Base-by-base conservation (phyloP, 1,140 invertebrate species). In the Neomicropteryx cornuta region DNA sequence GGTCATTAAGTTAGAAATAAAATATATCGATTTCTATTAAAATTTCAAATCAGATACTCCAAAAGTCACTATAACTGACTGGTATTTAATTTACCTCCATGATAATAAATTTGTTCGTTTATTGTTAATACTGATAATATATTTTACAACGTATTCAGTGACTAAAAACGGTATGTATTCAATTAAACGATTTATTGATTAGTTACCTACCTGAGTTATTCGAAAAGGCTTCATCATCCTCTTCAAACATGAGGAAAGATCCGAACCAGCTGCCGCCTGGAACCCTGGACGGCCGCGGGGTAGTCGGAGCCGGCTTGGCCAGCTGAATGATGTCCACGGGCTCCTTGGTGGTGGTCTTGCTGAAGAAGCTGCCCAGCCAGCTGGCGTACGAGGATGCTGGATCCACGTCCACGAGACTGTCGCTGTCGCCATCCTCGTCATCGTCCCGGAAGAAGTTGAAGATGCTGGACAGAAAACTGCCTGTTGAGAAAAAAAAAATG, bases 181-280 rank as follows among this genome's bases (percentile, higher is more conserved):
- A 38, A 29, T 38, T 17, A 28, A 29, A 11, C 27, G 13, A 11
- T 17, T 21, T 31, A 38, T 4, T 13, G 2, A 21, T 21, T 41
- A 21, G 18, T 19, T 34, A 35, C 34, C 33, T 32, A 35, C 18
- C 36, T 20, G 50, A 43, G 33, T 46, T 46, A 31, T 36, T 29
- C 10, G 40, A 5, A 41, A 53, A 56, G 18, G 48, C 47, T 5
- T 46, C 48, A 21, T 61, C 56, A 18, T 52, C 53, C 37, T 66
- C 62, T 42, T 68, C 65, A 1, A 55, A 50, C 19, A 58, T 51
- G 5, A 68, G 36, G 10, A 65, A 51, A 1, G 38, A 38, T 40
- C 62, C 52, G 41, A 65, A 68, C 65, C 65, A 68, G 44, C 46
- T 55, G 13, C 36, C 46, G 2, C 51, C 51, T 1, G 55, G 42